phyloP scores from a whole-genome alignment of 2,797 vertebrate genomes.

The Gymnoscopelus microlampas region DNA sequence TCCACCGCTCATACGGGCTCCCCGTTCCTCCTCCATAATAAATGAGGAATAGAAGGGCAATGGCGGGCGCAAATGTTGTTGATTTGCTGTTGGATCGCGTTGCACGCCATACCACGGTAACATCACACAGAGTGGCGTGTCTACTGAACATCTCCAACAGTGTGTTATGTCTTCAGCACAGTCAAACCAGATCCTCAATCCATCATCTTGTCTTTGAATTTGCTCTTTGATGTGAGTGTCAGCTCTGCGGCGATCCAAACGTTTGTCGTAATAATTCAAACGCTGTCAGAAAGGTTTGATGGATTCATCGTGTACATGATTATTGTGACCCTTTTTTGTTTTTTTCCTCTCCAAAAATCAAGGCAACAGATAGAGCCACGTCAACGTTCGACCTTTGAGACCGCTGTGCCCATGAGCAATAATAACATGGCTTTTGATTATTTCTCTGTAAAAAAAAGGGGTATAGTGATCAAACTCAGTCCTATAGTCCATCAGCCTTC shows the following conservation, averaged over 20 bases:
- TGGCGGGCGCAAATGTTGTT: no score
- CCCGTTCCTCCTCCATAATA: neutral
- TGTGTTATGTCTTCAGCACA: neutral
- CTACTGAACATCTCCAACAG: neutral
- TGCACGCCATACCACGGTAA: neutral
- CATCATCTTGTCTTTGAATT: conserved; percentile 2
- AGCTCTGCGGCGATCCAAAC: neutral
- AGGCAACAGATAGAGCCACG: no score
- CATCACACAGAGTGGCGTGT: neutral
- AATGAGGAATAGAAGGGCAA: neutral
- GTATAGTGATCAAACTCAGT: conserved; percentile 85
- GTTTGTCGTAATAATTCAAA: neutral
- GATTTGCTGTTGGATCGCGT: neutral
- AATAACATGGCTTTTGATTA: conserved; percentile 81
- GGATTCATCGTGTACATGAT: neutral
- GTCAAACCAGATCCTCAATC: neutral
- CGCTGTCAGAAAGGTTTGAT: neutral
- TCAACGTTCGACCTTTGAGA: conserved; percentile 83
- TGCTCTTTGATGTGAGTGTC: neutral
- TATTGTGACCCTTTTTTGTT: neutral
- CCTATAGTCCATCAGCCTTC: conserved; percentile 78
- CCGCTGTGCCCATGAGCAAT: conserved; percentile 70
- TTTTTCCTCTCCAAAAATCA: no score
- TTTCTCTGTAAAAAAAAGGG: conserved; percentile 85
- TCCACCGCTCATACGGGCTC: neutral